Conservation (phyloP, 2,888 invertebrate genomes). For the Cancer borealis region DNA sequence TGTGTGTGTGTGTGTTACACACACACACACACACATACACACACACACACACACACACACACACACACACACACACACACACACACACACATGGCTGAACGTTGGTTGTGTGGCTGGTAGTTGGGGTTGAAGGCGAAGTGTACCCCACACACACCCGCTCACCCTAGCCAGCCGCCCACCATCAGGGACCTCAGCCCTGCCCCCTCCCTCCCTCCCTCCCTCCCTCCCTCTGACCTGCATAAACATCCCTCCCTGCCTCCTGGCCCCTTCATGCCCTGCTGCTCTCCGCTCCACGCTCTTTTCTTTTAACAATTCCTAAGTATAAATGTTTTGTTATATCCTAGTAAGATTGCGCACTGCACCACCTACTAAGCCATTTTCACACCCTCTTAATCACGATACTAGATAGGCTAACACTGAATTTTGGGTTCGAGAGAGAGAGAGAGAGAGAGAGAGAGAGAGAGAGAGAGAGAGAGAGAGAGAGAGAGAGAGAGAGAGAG, state of each 20-base stretch:
- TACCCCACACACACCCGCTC: background rate
- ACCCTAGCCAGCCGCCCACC: background rate
- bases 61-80: no score
- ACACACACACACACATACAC: background rate
- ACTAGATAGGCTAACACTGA: background rate
- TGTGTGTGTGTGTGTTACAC: background rate
- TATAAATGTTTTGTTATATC: slow-evolving; percentile 15
- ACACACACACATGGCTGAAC: no score
- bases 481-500: background rate
- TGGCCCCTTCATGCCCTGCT: background rate
- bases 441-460: background rate
- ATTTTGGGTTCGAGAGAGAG: background rate
- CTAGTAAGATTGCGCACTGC: slow-evolving; percentile 32
- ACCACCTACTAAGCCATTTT: background rate
- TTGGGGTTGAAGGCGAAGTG: slow-evolving; percentile 1
- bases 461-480: slow-evolving; percentile 15
- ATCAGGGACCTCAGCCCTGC: background rate
- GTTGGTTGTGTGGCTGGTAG: background rate
- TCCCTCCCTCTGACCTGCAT: slow-evolving; percentile 41
- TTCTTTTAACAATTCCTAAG: slow-evolving; percentile 28
- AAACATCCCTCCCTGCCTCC: slow-evolving; percentile 42
- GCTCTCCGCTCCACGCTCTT: background rate
- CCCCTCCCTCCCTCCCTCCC: slow-evolving; percentile 44
- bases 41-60: background rate
- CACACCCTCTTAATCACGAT: slow-evolving; percentile 25